A percentile compares a stretch with the other conserved stretches of the same genome.
phyloP scores from a whole-genome alignment of 1,140 invertebrate genomes.

The Maconellicoccus hirsutus region DNA sequence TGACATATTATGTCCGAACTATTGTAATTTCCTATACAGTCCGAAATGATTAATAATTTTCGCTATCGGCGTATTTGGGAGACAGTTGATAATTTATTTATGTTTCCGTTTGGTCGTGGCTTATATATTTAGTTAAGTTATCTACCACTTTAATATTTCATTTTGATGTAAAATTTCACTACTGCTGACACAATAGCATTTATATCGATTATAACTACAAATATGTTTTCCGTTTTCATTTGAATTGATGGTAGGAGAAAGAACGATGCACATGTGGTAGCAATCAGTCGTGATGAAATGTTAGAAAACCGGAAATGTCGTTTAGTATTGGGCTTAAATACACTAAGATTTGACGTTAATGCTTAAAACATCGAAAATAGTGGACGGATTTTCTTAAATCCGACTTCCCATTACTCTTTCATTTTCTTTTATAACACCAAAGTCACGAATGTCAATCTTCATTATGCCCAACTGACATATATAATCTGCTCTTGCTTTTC shows the following conservation, averaged over 20 bases:
- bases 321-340: too few species aligned
- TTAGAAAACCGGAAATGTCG: too few species aligned
- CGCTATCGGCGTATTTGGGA: background rate
- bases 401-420: background rate
- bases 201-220: too few species aligned
- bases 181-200: too few species aligned
- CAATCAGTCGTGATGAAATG: too few species aligned
- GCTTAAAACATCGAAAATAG: too few species aligned
- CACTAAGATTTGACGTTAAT: too few species aligned
- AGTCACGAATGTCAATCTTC: background rate
- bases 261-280: too few species aligned
- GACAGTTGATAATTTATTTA: background rate
- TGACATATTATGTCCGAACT: too few species aligned
- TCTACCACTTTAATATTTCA: background rate
- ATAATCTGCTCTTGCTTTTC: background rate
- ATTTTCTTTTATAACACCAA: background rate
- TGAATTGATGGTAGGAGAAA: too few species aligned
- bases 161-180: background rate
- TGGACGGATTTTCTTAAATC: background rate
- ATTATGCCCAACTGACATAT: background rate
- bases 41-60: background rate
- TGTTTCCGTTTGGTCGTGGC: background rate
- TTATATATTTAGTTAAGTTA: too few species aligned
- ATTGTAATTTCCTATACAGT: background rate
- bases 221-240: too few species aligned